These are phyloP conservation scores for Coreoperca whiteheadi DNA, from an alignment of 2,113 vertebrate genomes.

Conservation along the genomic window DNA sequence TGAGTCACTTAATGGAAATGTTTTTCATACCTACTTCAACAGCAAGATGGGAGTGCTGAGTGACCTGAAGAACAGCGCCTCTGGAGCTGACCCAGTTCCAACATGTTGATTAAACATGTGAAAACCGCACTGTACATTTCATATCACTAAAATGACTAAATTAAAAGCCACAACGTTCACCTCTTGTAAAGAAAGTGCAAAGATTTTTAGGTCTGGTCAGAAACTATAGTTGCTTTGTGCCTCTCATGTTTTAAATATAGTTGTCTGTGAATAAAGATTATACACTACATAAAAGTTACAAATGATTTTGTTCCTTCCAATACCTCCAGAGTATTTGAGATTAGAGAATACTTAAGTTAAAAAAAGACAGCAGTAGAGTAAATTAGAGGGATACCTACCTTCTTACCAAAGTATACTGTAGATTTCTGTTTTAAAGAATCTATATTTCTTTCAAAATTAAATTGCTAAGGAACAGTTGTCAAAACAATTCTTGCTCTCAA, in stretches of 20 bases:
- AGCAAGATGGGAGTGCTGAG: neutral
- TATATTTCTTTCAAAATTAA: neutral
- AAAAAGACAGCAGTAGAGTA: neutral
- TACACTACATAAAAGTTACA: neutral
- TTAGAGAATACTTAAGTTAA: neutral
- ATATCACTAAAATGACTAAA: neutral
- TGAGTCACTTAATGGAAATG: neutral
- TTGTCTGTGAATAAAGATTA: neutral
- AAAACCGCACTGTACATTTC: neutral
- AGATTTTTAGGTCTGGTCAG: neutral
- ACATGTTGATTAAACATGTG: neutral
- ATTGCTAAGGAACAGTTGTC: neutral
- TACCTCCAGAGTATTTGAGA: neutral
- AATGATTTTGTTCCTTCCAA: neutral
- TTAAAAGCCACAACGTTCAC: neutral
- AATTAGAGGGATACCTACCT: neutral
- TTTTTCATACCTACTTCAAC: constrained; percentile 4
- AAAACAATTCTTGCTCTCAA: neutral
- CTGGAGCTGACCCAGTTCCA: constrained; percentile 1
- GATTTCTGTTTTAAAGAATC: neutral
- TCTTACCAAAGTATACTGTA: neutral
- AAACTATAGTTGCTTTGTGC: neutral
- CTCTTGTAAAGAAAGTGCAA: neutral
- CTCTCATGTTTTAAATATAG: neutral
- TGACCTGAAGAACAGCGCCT: neutral